Base-by-base conservation (phyloP, 1,140 invertebrate genomes). In the Drosophila saltans region DNA sequence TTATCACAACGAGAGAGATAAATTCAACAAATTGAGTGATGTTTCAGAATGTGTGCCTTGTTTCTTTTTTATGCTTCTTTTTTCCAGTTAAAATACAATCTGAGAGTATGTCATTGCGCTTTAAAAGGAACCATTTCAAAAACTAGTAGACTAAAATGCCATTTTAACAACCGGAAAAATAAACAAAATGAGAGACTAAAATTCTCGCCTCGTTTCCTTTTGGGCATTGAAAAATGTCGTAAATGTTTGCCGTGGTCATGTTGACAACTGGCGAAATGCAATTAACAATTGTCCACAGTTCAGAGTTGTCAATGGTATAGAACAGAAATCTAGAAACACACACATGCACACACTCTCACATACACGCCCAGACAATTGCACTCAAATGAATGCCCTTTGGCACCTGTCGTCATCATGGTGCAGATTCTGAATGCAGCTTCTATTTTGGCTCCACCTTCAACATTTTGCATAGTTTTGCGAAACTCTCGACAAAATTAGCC, bases 221-320 rank as follows among this genome's bases (percentile, higher is more conserved):
- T 43, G 55, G 77, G 74, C 24, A 63, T 66, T 75, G 69, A 69
- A 71, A 86, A 78, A 76, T 75, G 62, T 82, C 57, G 57, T 60
- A 80, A 72, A 82, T 61, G 73, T 78, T 74, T 66, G 43, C 63
- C 73, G 33, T 78, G 80, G 76, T 66, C 77, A 75, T 89, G 84
- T 88, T 84, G 84, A 89, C 80, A 90, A 90, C 80, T 78, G 72
- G 80, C 80, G 67, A 90, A 90, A 90, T 90, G 89, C 88, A 90
- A 90, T 90, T 90, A 90, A 91, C 86, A 90, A 86, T 90, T 90
- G 88, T 83, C 69, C 75, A 69, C 63, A 68, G 69, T 43, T 43
- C 21, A 26, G 21, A 78, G 69, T 85, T 78, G 85, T 81, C 65
- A 65, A 63, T 40, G 75, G 59, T 48, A 33, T 62, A 43, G 16